phyloP scores from a whole-genome alignment of 2,113 vertebrate genomes.

The Callithrix jacchus region DNA sequence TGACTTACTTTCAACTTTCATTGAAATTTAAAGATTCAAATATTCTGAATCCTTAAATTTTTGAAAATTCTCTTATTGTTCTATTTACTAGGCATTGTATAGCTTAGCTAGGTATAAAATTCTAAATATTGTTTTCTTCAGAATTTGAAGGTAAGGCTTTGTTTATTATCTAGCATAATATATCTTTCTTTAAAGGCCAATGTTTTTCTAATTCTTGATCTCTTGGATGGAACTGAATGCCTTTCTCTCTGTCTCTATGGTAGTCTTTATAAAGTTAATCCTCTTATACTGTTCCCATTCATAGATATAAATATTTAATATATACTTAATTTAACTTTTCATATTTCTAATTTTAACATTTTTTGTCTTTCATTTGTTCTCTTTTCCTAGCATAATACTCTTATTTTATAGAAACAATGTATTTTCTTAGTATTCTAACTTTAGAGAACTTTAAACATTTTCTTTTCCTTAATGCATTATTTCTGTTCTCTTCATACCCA shows the following conservation, averaged over 20 bases:
- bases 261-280: neutral
- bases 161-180: neutral
- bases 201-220: neutral
- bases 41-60: neutral
- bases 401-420: neutral
- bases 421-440: neutral
- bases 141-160: neutral
- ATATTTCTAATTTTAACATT: neutral
- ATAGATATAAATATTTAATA: neutral
- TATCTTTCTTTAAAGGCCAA: neutral
- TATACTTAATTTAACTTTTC: neutral
- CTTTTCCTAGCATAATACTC: too few relatives aligned
- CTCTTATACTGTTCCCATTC: neutral
- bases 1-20: neutral
- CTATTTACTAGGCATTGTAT: neutral
- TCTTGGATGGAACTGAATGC: neutral
- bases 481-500: neutral
- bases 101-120: conserved; percentile 22
- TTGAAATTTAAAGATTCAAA: neutral
- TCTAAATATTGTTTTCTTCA: neutral
- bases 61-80: neutral
- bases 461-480: neutral
- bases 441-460: neutral
- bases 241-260: neutral
- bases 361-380: neutral